These are phyloP conservation scores for Sebastes hopkinsi DNA, from an alignment of 2,797 vertebrate genomes.

Conservation along the genomic window DNA sequence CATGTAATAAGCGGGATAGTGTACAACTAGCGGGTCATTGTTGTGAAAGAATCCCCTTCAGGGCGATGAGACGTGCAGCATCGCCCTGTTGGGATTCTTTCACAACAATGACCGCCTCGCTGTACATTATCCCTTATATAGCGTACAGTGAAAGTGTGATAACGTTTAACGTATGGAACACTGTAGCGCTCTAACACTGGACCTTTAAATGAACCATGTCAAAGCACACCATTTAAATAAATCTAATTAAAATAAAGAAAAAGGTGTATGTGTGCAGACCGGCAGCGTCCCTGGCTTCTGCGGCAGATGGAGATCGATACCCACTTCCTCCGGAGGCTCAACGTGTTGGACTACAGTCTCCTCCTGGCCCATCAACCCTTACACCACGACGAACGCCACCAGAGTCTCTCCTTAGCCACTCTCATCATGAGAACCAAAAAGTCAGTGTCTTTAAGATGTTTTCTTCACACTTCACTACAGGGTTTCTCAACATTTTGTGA, in stretches of 20 bases:
- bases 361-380: conserved; percentile 87
- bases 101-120: too few species aligned
- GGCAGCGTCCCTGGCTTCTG: conserved; percentile 86
- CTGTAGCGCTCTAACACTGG: too few species aligned
- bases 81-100: too few species aligned
- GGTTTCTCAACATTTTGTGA: not conserved
- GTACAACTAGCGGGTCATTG: too few species aligned
- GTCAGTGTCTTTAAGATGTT: conserved; percentile 67
- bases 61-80: too few species aligned
- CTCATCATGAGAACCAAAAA: conserved; percentile 82
- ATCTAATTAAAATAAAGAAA: not conserved
- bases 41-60: too few species aligned
- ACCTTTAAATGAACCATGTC: not conserved
- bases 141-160: too few species aligned
- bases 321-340: conserved; percentile 83
- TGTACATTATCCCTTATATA: too few species aligned
- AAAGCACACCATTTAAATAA: too few species aligned
- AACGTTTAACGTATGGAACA: too few species aligned
- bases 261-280: conserved; percentile 69
- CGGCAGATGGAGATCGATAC: conserved; percentile 89
- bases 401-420: conserved; percentile 76
- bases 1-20: too few species aligned
- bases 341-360: conserved; percentile 91
- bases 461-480: not conserved
- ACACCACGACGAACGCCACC: conserved; percentile 82